Evolutionary conservation across 2,888 invertebrate genomes (phyloP).

Genomic region (Idaea straminata): DNA sequence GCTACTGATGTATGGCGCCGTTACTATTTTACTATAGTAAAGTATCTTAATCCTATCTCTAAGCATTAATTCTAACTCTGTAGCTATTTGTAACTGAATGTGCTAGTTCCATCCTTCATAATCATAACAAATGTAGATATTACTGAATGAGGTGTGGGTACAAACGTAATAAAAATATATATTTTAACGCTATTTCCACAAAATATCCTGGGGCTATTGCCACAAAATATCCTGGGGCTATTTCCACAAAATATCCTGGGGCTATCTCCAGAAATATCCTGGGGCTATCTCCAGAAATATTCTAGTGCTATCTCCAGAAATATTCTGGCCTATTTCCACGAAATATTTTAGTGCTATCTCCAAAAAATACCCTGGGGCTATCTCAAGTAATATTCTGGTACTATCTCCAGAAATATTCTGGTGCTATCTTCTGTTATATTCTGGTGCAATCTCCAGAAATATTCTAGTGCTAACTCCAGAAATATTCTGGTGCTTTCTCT

Average conservation of each 20-base stretch:
- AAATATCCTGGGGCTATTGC: neutral
- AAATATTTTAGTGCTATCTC: too few species aligned
- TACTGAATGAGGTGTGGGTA: conserved; percentile 47
- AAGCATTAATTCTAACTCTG: conserved; percentile 62
- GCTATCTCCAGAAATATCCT: too few species aligned
- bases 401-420: too few species aligned
- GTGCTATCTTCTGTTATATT: too few species aligned
- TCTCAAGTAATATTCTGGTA: too few species aligned
- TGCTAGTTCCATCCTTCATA: conserved; percentile 65
- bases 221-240: too few species aligned
- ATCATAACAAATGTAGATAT: conserved; percentile 55
- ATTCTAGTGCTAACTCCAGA: too few species aligned
- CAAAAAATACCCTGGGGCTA: too few species aligned
- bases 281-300: conserved; percentile 6
- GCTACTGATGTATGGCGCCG: conserved; percentile 28
- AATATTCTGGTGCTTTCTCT: too few species aligned
- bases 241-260: too few species aligned
- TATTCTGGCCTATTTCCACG: too few species aligned
- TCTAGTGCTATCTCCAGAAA: conserved; percentile 8
- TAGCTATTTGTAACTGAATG: conserved; percentile 66
- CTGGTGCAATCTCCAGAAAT: too few species aligned
- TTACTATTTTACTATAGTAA: conserved; percentile 51
- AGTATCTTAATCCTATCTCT: conserved; percentile 49
- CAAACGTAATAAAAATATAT: conserved; percentile 14
- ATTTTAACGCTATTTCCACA: neutral